phyloP scores from a whole-genome alignment of 2,113 vertebrate genomes.

The Cettia cetti region DNA sequence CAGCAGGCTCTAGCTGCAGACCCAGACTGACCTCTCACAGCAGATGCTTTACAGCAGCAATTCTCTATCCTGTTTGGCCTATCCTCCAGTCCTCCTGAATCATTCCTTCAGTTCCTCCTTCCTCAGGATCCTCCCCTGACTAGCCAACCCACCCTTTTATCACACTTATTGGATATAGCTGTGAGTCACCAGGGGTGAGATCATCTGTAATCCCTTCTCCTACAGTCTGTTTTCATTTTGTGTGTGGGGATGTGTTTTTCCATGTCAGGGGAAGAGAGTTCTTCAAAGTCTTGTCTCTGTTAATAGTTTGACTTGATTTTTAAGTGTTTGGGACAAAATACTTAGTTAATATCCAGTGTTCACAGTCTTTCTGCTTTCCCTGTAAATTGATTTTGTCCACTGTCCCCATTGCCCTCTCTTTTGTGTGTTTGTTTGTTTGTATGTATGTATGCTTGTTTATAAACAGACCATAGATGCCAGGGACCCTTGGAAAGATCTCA shows the following conservation, averaged over 20 bases:
- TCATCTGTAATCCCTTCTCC: background rate
- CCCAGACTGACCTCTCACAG: background rate
- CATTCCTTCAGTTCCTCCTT: background rate
- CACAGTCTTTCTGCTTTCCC: background rate
- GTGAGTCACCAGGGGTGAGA: background rate
- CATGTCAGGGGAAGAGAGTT: background rate
- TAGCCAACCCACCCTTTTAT: background rate
- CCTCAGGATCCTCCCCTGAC: background rate
- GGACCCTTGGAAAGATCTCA: conserved; percentile 90
- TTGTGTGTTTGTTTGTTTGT: too few relatives aligned
- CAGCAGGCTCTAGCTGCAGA: background rate
- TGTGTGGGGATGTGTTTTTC: background rate
- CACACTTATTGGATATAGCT: background rate
- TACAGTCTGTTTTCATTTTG: background rate
- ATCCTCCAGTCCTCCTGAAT: background rate
- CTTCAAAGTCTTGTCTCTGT: background rate
- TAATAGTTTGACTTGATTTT: background rate
- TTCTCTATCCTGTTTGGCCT: background rate
- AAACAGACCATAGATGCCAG: conserved; percentile 90
- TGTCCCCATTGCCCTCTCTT: rapidly evolving
- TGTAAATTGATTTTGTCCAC: background rate
- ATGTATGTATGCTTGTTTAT: background rate
- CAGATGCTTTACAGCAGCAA: background rate
- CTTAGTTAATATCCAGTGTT: background rate
- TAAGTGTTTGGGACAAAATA: background rate